Conservation (phyloP, 1,140 invertebrate genomes). For the Aradophagus sp. region DNA sequence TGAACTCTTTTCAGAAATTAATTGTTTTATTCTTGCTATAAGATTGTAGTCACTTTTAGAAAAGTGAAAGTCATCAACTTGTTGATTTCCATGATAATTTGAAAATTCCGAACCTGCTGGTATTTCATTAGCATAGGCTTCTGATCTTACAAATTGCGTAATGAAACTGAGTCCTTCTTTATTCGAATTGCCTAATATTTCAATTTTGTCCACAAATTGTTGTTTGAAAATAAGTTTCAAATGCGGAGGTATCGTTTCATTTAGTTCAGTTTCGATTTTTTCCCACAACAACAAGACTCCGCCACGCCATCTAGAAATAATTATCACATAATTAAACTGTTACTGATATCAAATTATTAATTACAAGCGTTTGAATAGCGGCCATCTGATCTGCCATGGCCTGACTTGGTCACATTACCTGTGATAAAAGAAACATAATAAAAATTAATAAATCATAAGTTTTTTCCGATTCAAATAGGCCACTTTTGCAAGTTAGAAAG, state of each 20-base stretch:
- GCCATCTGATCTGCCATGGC: too few relatives aligned
- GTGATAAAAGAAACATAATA: too few relatives aligned
- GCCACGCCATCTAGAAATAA: constrained; percentile 6
- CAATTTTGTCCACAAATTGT: constrained; percentile 5
- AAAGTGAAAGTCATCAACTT: constrained; percentile 6
- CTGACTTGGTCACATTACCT: too few relatives aligned
- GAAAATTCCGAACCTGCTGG: background rate
- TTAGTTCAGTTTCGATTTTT: constrained; percentile 3
- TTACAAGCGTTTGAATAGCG: too few relatives aligned
- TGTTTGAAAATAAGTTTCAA: constrained; percentile 9
- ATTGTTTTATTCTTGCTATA: constrained; percentile 1
- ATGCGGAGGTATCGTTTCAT: background rate
- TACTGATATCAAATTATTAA: too few relatives aligned
- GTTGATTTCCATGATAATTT: constrained; percentile 9
- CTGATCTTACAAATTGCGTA: constrained; percentile 5
- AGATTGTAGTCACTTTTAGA: background rate
- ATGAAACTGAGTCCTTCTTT: constrained; percentile 1
- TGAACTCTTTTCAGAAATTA: constrained; percentile 1
- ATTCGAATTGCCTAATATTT: background rate
- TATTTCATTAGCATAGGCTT: constrained; percentile 6
- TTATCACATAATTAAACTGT: too few relatives aligned
- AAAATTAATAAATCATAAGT: too few relatives aligned
- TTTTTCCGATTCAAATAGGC: too few relatives aligned
- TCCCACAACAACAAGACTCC: constrained; percentile 1
- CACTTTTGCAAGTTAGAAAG: too few relatives aligned